These are phyloP conservation scores for Pammene fasciana DNA, from an alignment of 2,888 invertebrate genomes.

Conservation along the genomic window DNA sequence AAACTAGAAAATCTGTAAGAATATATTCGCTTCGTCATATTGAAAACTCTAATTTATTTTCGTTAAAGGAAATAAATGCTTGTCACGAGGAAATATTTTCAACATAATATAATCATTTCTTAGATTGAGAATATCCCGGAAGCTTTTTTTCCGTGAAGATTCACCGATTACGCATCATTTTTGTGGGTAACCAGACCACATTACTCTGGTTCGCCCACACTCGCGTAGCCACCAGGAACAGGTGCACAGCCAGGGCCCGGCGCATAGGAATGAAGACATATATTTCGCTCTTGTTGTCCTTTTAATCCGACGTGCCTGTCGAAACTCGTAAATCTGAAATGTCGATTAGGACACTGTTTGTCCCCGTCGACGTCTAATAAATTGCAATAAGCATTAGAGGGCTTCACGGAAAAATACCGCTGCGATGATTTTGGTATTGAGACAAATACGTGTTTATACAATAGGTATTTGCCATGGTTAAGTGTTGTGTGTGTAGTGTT, in stretches of 20 bases:
- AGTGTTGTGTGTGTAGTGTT: no score
- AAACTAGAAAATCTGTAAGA: no score
- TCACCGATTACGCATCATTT: no score
- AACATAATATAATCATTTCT: no score
- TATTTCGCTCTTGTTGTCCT: slow-evolving; percentile 52
- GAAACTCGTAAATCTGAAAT: slow-evolving; percentile 62
- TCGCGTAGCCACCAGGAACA: background rate
- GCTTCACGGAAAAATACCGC: slow-evolving; percentile 30
- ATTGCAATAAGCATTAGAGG: slow-evolving; percentile 59
- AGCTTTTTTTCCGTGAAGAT: no score
- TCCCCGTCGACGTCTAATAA: slow-evolving; percentile 59
- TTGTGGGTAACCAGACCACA: background rate
- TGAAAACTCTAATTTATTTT: no score
- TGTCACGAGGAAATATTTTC: no score
- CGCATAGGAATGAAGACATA: slow-evolving; percentile 55
- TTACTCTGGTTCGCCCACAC: background rate
- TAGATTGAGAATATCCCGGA: no score
- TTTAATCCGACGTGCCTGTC: slow-evolving; percentile 58
- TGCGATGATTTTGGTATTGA: slow-evolving; percentile 11
- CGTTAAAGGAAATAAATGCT: no score
- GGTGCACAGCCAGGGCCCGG: slow-evolving; percentile 38
- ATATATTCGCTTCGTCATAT: no score
- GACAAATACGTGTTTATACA: background rate
- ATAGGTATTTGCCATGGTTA: no score
- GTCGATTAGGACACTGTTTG: slow-evolving; percentile 64